A percentile compares a stretch with the other conserved stretches of the same genome.
Conservation (phyloP, 2,797 vertebrate genomes). For the Discoglossus pictus region DNA sequence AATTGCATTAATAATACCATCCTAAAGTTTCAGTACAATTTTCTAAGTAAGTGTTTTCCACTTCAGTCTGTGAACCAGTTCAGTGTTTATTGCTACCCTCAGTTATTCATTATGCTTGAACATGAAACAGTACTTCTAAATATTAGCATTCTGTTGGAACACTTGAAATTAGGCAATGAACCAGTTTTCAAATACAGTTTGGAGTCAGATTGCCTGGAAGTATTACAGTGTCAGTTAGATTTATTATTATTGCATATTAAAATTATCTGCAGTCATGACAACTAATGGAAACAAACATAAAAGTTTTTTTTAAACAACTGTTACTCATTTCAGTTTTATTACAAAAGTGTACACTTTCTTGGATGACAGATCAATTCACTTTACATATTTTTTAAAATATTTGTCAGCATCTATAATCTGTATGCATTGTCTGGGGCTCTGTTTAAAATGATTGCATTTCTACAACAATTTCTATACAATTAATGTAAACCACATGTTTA, state of each 20-base stretch:
- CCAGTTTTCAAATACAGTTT: background rate
- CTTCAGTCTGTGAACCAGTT: too few relatives aligned
- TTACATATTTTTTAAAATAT: background rate
- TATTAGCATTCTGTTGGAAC: constrained; percentile 24
- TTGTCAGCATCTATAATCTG: background rate
- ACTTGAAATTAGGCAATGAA: constrained; percentile 4
- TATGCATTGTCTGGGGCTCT: background rate
- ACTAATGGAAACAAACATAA: constrained; percentile 4
- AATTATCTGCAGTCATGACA: constrained; percentile 10
- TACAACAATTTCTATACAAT: background rate
- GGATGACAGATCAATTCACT: background rate
- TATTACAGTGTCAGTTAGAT: constrained; percentile 3
- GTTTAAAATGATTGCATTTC: background rate
- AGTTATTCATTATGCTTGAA: too few relatives aligned
- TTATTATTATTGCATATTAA: constrained; percentile 20
- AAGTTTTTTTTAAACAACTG: background rate
- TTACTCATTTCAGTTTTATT: constrained; percentile 11
- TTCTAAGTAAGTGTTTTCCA: too few relatives aligned
- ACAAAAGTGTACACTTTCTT: background rate
- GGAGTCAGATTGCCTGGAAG: constrained; percentile 5
- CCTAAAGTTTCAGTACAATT: too few relatives aligned
- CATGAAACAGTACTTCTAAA: constrained; percentile 22
- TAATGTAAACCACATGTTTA: too few relatives aligned
- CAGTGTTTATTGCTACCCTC: too few relatives aligned
- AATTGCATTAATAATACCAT: too few relatives aligned